A percentile compares a stretch with the other conserved stretches of the same genome.
These are phyloP conservation scores for Drosophila nigricruria DNA, from an alignment of 2,888 invertebrate species.

Conservation along the genomic window DNA sequence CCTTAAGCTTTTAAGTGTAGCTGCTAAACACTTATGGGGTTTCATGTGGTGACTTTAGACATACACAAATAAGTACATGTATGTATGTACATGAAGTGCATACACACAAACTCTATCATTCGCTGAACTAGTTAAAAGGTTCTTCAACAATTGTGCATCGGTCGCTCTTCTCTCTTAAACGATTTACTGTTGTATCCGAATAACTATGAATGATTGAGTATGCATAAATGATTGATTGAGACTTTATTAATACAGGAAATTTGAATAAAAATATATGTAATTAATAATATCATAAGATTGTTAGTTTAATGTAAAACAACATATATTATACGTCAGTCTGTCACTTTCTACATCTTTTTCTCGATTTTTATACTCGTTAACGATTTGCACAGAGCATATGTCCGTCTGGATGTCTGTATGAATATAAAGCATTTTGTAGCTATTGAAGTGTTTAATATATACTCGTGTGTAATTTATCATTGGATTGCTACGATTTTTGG, in stretches of 20 bases:
- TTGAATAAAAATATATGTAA: not conserved
- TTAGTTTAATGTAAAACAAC: not conserved
- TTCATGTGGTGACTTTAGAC: conserved; percentile 7
- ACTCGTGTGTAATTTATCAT: not conserved
- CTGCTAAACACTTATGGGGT: conserved; percentile 2
- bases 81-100: not conserved
- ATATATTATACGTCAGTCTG: not conserved
- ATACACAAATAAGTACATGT: not conserved
- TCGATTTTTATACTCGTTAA: not conserved
- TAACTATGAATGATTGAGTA: not conserved
- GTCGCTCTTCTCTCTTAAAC: not conserved
- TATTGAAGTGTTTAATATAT: not conserved
- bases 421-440: not conserved
- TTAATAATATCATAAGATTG: not conserved
- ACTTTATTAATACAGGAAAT: not conserved
- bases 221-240: not conserved
- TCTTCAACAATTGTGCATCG: not conserved
- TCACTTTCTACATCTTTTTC: not conserved
- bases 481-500: not conserved
- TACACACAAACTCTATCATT: conserved; percentile 2
- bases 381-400: not conserved
- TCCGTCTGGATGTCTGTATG: not conserved
- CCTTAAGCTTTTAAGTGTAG: not conserved
- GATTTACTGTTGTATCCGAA: not conserved
- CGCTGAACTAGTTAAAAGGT: not conserved